Percentiles rank a stretch among this genome's conserved stretches.
Evolutionary conservation across 37 sponge, comb jelly and placozoan genomes (phyloP).

Genomic region (Eunapius fragilis): DNA sequence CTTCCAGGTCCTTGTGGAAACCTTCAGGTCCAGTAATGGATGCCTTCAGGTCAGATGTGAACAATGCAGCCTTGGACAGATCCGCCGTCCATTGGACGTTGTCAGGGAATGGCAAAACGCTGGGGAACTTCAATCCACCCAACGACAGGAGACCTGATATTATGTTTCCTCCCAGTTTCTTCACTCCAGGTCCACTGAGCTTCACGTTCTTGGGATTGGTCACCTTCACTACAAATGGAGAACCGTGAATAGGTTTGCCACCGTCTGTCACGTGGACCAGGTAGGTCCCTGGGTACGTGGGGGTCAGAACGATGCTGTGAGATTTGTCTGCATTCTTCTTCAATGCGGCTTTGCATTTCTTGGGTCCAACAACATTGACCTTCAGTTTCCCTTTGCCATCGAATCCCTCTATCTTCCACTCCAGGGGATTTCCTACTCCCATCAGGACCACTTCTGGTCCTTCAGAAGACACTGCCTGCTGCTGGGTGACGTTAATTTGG

Average conservation of each 20-base stretch:
- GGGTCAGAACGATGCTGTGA: not conserved
- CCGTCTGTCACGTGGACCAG: not conserved
- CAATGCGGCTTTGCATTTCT: not conserved
- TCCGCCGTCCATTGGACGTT: not conserved
- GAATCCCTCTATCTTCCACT: not conserved
- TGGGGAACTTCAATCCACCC: not conserved
- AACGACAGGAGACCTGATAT: not conserved
- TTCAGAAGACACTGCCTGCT: not conserved
- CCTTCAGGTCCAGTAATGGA: not conserved
- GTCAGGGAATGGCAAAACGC: not conserved
- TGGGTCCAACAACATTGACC: not conserved
- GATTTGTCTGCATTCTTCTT: not conserved
- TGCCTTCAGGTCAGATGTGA: not conserved
- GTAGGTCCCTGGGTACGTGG: constrained; percentile 7
- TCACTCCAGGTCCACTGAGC: not conserved
- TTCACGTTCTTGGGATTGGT: not conserved
- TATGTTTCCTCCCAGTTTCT: not conserved
- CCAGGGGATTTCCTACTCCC: not conserved
- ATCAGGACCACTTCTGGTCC: not conserved
- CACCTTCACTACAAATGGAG: constrained; percentile 30
- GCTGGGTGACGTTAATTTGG: not conserved
- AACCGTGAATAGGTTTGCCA: constrained; percentile 24
- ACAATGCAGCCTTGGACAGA: not conserved
- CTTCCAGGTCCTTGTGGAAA: not conserved
- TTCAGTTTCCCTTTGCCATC: not conserved